Evolutionary conservation across 2,797 vertebrate species (phyloP).

Genomic region (Hozukius guyotensis): DNA sequence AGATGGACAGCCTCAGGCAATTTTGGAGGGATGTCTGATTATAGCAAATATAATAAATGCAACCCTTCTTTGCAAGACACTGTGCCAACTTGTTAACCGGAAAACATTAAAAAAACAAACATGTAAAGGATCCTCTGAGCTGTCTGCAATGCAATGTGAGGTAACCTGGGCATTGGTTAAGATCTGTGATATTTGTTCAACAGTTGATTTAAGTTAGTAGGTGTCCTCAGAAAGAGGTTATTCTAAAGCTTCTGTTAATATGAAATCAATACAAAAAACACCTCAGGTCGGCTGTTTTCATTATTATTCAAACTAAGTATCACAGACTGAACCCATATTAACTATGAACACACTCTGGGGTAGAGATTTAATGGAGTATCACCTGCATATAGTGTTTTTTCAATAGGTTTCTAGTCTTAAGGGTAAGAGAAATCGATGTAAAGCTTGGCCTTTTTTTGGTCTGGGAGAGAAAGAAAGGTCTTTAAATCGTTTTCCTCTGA

Average conservation of each 20-base stretch:
- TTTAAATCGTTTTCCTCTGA: conserved; percentile 25
- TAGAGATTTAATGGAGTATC: conserved; percentile 28
- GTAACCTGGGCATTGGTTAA: not conserved
- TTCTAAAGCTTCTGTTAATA: conserved; percentile 2
- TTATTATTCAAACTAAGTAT: conserved; percentile 27
- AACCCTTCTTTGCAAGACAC: conserved; percentile 19
- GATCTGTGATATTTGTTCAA: not conserved
- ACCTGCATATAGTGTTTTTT: conserved; percentile 23
- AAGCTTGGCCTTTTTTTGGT: conserved; percentile 1
- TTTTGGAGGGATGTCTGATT: conserved; percentile 19
- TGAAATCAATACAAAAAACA: conserved; percentile 16
- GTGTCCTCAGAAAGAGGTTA: not conserved
- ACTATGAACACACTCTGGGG: conserved; percentile 11
- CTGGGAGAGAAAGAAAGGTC: not conserved
- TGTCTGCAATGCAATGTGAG: not conserved
- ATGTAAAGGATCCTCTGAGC: not conserved
- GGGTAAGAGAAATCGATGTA: conserved; percentile 45
- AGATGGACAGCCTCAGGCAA: conserved; percentile 28
- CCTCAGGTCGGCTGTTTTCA: not conserved
- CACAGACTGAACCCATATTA: conserved; percentile 18
- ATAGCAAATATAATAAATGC: conserved; percentile 30
- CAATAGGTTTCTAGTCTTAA: not conserved
- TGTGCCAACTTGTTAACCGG: conserved; percentile 1
- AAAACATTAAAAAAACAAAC: conserved; percentile 3
- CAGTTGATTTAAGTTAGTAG: not conserved